Evolutionary conservation across 2,797 vertebrate species (phyloP).

Genomic region (Phrynocephalus forsythii): DNA sequence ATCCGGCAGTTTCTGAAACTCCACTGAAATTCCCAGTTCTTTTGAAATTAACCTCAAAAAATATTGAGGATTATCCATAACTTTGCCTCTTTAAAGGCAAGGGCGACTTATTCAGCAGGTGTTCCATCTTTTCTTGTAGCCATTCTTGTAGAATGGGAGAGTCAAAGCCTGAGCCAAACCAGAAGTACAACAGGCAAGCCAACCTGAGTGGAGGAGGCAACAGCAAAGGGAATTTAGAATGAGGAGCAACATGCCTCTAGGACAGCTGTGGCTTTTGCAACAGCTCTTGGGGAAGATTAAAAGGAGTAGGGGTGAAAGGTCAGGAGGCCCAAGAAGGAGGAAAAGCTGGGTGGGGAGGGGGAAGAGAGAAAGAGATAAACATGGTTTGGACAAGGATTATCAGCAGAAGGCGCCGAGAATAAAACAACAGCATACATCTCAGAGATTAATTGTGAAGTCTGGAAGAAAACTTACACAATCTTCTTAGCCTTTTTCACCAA

Average conservation of each 20-base stretch:
- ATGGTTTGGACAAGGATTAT: slow-evolving; percentile 38
- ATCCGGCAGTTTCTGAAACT: neutral
- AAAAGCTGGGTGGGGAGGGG: slow-evolving; percentile 1
- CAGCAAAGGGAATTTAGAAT: neutral
- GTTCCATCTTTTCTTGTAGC: neutral
- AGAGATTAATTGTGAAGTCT: slow-evolving; percentile 34
- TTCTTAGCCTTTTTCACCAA: neutral
- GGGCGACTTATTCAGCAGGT: neutral
- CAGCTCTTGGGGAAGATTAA: slow-evolving; percentile 41
- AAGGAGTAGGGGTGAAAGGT: slow-evolving; percentile 32
- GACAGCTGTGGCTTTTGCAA: accelerated
- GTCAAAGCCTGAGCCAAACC: neutral
- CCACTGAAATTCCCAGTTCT: neutral
- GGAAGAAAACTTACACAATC: neutral
- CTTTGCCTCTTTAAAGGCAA: neutral
- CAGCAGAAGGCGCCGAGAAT: slow-evolving; percentile 39
- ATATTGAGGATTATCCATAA: neutral
- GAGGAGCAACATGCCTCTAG: neutral
- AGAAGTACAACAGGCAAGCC: neutral
- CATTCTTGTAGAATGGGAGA: neutral
- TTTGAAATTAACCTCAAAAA: neutral
- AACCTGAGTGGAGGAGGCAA: neutral
- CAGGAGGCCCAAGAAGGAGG: slow-evolving; percentile 33
- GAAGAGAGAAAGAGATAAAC: slow-evolving; percentile 40
- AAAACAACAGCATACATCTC: slow-evolving; percentile 18